phyloP scores from a whole-genome alignment of 2,797 vertebrate species.

The Hypotaenidia philippensis region DNA sequence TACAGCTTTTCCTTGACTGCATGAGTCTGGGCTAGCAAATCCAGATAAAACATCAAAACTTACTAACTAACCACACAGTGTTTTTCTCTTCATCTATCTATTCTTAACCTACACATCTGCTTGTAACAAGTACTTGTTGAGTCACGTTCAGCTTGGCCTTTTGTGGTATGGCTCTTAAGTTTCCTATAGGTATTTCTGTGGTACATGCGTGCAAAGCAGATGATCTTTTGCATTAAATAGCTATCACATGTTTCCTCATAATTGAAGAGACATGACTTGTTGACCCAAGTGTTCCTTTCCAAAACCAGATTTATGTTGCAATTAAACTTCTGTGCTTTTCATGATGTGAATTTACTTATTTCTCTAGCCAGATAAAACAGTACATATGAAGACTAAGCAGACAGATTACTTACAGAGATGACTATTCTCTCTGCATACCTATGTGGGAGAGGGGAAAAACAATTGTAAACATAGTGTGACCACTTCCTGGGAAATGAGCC shows the following conservation, averaged over 20 bases:
- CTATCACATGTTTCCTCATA: neutral
- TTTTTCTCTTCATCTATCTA: neutral
- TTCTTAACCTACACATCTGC: neutral
- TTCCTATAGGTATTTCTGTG: neutral
- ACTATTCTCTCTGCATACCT: neutral
- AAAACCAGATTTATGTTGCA: neutral
- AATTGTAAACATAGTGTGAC: neutral
- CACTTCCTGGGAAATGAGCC: neutral
- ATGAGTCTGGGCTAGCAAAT: neutral
- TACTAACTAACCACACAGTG: neutral
- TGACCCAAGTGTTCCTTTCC: neutral
- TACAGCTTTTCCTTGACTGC: neutral
- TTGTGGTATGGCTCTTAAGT: neutral
- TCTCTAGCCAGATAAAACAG: neutral
- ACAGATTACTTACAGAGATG: neutral
- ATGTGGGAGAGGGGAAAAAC: neutral
- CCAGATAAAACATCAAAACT: neutral
- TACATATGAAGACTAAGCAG: neutral
- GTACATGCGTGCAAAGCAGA: neutral
- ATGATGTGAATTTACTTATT: neutral
- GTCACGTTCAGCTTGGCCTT: neutral
- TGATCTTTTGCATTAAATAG: neutral
- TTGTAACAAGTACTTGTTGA: neutral
- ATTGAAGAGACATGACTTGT: neutral
- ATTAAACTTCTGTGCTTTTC: neutral